Conservation (phyloP, 2,888 invertebrate species). For the Drosophila lacicola region DNA sequence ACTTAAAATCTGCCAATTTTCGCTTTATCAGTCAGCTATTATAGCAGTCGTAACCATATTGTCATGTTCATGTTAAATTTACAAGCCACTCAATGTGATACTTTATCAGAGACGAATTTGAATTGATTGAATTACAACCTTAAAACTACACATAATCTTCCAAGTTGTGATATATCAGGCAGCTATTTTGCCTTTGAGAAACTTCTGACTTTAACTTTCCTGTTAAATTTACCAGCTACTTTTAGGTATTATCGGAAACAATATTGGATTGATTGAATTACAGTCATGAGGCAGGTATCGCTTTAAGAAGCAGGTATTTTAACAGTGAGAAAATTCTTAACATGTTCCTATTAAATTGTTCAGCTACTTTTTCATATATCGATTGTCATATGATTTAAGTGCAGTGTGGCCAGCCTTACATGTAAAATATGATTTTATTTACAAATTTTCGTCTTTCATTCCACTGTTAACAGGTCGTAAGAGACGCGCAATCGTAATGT, state of each 20-base stretch:
- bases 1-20: too few species aligned
- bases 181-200: background rate
- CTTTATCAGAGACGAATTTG: too few species aligned
- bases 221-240: background rate
- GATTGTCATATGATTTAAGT: too few species aligned
- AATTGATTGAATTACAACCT: too few species aligned
- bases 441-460: background rate
- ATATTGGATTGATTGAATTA: too few species aligned
- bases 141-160: too few species aligned
- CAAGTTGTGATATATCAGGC: background rate
- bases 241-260: background rate
- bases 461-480: slow-evolving; percentile 48
- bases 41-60: too few species aligned
- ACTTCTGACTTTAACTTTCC: background rate
- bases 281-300: too few species aligned
- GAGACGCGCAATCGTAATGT: slow-evolving; percentile 63
- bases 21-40: background rate
- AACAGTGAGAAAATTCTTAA: background rate
- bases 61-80: background rate
- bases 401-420: too few species aligned
- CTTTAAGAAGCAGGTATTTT: too few species aligned
- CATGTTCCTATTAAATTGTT: background rate
- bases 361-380: background rate
- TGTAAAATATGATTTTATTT: too few species aligned
- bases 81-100: background rate